Evolutionary conservation across 2,113 vertebrate genomes (phyloP), one percentile per base, ranked within the genome.

Genomic region (Neodon shergylaensis): DNA sequence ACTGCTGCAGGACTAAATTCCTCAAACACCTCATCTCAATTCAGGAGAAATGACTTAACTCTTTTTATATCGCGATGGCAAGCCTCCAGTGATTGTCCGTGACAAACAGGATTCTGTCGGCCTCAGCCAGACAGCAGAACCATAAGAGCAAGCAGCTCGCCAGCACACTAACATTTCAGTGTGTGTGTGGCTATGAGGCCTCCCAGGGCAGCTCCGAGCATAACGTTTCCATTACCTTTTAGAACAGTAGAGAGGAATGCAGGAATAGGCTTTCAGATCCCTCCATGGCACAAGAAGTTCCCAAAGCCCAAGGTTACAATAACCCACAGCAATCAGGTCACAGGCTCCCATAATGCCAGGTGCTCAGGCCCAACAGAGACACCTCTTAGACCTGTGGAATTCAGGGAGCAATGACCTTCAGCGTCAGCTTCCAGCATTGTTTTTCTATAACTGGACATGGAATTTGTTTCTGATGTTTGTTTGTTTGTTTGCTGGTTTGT

Each of bases 11-110:
- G 19, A 26, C 12, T 52, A 82, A 90, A 91, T 73, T 91, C 92
- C 26, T 66, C 78, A 93, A 91, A 89, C 3, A 49, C 36, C 17
- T 47, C 22, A 90, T 54, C 39, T 90, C 90, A 47, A 33, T 89
- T 77, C 89, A 88, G 77, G n/a, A 94, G 33, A 42, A 91, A 88
- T 92, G 72, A 63, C 9, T 92, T 58, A 90, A 63, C 91, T 92
- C 31, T 52, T 33, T 7, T 13, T 83, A 6, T 76, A 31, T 70
- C 28, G 65, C 9, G 31, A 47, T 36, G 61, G 72, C 42, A 95
- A 91, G 39, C 72, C n/a, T 58, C 31, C 87, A 47, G n/a, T 76
- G 86, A 81, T 21, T 94, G 49, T 93, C 16, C 88, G 42, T 93
- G 83, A 82, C 61, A 65, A n/a, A 72, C 17, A 33, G 31, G 49